Evolutionary conservation across 2,113 vertebrate genomes (phyloP), one percentile per base, ranked within the genome.

Genomic region (Rhinichthys klamathensis): DNA sequence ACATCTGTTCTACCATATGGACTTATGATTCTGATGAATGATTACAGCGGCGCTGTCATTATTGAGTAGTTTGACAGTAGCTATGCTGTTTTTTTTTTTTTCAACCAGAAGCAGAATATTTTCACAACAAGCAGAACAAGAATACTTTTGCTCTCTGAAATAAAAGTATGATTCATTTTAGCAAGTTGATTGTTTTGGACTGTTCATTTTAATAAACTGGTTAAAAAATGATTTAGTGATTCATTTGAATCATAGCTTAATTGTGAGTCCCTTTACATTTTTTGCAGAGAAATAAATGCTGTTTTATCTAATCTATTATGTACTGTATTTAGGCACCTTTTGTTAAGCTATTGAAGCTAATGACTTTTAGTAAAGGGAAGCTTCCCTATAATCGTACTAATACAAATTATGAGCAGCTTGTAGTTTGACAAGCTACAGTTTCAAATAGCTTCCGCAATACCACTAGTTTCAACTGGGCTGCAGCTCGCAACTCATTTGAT

Each of bases 1-100:
- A 51, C 81, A 69, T 41, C 60, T 80, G 78, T 63, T 44, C 74
- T 54, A 18, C 44, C 74, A 76, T 49, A 76, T 76, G 74, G 25
- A 16, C 23, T 49, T 27, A 30, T 65, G 15, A 49, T 16, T 72
- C 35, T 41, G 4, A 73, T 25, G 11, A 30, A 46, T 51, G 25
- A 30, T 75, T 10, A 51, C 25, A 51, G 73, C 4, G 6, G 2
- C 5, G 1, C 69, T 72, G 23, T 25, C n/a, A 73, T 73, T 23
- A 44, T 7, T 15, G 21, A 74, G 38, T 75, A 49, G 72, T 41
- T 44, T 46, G 41, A 74, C 38, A 27, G 41, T 44, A 74, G 2
- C 15, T 75, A 25, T 9, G n/a, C 46, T 75, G 15, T 4, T 6
- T 21, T 6, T 1, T 13, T 27, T 30, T 69, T 67, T 32, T 6